Percentiles rank a stretch among this genome's conserved stretches.
phyloP scores from a whole-genome alignment of 2,113 vertebrate genomes.

The Scytalopus superciliaris region DNA sequence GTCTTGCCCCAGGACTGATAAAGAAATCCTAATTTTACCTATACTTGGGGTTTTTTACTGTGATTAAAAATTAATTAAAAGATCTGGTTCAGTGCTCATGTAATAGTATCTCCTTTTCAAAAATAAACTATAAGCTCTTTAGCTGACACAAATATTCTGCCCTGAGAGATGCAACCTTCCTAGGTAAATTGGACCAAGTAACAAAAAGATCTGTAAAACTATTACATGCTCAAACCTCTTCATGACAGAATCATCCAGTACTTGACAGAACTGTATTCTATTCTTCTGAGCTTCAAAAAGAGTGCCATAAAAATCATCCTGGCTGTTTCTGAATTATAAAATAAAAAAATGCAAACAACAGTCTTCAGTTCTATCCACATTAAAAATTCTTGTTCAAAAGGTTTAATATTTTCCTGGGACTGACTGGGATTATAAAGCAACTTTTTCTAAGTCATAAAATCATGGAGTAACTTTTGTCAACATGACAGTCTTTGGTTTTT shows the following conservation, averaged over 20 bases:
- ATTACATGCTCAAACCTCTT: neutral
- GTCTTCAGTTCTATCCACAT: neutral
- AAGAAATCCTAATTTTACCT: neutral
- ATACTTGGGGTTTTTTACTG: accelerated
- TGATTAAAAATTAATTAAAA: neutral
- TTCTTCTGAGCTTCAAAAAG: neutral
- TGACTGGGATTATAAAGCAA: neutral
- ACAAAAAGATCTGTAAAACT: neutral
- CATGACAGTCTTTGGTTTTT: neutral
- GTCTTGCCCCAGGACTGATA: neutral
- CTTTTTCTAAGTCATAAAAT: neutral
- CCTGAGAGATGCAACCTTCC: neutral
- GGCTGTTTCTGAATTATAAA: neutral
- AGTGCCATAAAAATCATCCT: neutral
- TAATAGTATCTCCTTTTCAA: neutral
- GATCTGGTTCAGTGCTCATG: neutral
- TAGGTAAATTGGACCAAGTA: neutral
- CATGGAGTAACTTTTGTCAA: neutral
- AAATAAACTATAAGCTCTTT: neutral
- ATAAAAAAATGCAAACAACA: neutral
- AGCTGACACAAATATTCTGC: neutral
- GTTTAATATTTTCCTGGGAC: neutral
- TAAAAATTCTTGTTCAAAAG: neutral
- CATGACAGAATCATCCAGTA: neutral
- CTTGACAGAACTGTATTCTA: neutral